Conservation (phyloP, 2,113 vertebrate genomes). For the Oxygymnocypris stewartii region DNA sequence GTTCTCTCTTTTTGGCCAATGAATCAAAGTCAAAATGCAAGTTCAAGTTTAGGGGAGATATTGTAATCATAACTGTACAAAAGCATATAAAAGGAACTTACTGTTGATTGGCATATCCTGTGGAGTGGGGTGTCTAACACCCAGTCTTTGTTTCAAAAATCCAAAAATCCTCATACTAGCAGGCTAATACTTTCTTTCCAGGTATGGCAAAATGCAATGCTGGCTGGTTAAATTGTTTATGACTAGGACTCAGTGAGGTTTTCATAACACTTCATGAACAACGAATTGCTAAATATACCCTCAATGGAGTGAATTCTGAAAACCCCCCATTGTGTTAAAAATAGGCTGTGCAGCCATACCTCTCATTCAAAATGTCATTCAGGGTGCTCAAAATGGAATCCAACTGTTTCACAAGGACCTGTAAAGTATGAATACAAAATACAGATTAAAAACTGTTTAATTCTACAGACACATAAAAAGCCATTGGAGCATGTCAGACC, state of each 20-base stretch:
- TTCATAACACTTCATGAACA: neutral
- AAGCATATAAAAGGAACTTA: neutral
- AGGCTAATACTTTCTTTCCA: neutral
- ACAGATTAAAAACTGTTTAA: neutral
- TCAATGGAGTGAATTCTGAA: neutral
- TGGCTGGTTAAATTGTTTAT: neutral
- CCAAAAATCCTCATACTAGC: neutral
- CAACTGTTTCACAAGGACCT: slow-evolving; percentile 97
- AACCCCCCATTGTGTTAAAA: neutral
- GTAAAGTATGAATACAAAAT: neutral
- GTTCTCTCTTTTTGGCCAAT: too few species aligned
- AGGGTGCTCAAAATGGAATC: slow-evolving; percentile 95
- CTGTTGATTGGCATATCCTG: neutral
- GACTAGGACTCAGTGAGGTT: neutral
- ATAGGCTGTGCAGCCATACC: slow-evolving; percentile 74
- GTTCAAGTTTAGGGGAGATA: neutral
- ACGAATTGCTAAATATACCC: slow-evolving; percentile 7
- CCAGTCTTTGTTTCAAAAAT: neutral
- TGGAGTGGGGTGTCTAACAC: neutral
- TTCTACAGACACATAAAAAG: too few species aligned
- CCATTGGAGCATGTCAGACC: slow-evolving; percentile 39
- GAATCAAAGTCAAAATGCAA: too few species aligned
- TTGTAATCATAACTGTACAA: neutral
- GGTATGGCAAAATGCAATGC: neutral
- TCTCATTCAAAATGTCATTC: slow-evolving; percentile 96